Conservation (phyloP, 2,797 vertebrate species). For the Micrastur ruficollis region DNA sequence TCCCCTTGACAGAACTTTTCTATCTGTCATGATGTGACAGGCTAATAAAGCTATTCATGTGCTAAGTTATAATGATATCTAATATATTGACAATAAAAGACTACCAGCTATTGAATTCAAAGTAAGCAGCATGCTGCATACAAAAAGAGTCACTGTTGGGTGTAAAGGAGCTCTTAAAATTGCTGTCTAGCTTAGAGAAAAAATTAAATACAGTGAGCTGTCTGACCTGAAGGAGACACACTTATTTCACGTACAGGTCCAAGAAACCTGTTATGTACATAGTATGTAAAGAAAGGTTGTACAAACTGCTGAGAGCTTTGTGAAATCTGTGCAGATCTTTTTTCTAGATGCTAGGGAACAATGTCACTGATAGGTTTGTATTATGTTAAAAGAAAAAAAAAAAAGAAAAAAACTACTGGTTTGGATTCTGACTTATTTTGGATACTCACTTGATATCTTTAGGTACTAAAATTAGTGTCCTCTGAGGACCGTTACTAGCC, state of each 20-base stretch:
- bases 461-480: not conserved
- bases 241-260: not conserved
- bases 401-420: not conserved
- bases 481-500: not conserved
- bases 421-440: not conserved
- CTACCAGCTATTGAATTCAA: conserved; percentile 26
- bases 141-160: not conserved
- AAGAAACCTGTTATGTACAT: not conserved
- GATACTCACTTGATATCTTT: not conserved
- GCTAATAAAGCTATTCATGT: conserved; percentile 63
- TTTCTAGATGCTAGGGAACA: not conserved
- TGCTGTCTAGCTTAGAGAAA: not conserved
- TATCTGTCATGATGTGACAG: conserved; percentile 63
- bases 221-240: not conserved
- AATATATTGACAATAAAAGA: conserved; percentile 52
- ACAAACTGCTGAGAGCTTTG: not conserved
- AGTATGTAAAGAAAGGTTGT: not conserved
- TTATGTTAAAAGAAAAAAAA: not conserved
- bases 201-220: conserved; percentile 14
- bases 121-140: not conserved
- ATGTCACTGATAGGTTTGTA: not conserved
- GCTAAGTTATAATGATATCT: conserved; percentile 42
- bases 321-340: not conserved
- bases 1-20: conserved; percentile 60
- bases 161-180: not conserved